Percentiles rank a stretch among this genome's conserved stretches.
Evolutionary conservation across 2,797 vertebrate genomes (phyloP).

Genomic region (Coracias cyanogaster): DNA sequence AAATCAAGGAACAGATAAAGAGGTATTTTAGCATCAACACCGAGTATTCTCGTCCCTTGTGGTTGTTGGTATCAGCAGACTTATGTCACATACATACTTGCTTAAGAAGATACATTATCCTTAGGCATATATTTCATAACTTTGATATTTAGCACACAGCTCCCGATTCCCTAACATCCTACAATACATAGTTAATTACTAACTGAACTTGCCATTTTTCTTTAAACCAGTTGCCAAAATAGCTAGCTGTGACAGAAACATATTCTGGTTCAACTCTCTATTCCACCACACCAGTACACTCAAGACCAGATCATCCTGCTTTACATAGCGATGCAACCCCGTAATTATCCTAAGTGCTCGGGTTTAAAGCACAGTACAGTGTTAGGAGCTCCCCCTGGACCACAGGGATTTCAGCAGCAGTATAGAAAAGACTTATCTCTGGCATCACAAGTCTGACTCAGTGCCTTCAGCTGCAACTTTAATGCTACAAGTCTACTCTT

Average conservation of each 20-base stretch:
- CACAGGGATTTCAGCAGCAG: background rate
- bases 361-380: background rate
- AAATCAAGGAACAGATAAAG: background rate
- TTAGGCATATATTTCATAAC: slow-evolving; percentile 18
- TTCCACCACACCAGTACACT: background rate
- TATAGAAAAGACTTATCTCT: background rate
- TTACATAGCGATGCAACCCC: background rate
- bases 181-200: background rate
- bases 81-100: background rate
- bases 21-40: background rate
- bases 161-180: background rate
- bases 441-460: background rate
- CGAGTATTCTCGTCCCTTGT: background rate
- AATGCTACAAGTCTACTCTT: background rate
- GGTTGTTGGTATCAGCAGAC: background rate
- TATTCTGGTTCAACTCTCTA: background rate
- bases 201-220: background rate
- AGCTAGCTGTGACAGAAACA: background rate
- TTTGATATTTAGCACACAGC: slow-evolving; percentile 3
- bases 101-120: background rate
- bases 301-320: background rate
- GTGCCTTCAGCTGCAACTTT: background rate
- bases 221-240: background rate
- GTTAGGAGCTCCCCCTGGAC: background rate
- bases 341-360: background rate